These are phyloP conservation scores for Caenorhabditis tropicalis DNA, from an alignment of 1,140 invertebrate genomes.

Conservation along the genomic window DNA sequence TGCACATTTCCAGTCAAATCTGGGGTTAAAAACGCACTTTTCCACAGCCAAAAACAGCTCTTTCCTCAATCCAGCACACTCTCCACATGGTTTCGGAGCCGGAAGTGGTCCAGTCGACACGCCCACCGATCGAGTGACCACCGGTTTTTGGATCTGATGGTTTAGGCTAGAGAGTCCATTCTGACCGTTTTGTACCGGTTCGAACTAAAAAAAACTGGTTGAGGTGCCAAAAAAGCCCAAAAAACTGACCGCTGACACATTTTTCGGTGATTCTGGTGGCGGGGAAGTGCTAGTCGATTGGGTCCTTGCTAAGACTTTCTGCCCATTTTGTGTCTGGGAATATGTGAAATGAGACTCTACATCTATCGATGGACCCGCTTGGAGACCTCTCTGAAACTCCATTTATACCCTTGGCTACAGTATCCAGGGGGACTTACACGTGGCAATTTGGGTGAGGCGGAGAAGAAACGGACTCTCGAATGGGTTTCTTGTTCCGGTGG, in stretches of 20 bases:
- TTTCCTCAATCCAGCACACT: constrained; percentile 40
- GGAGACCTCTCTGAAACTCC: background rate
- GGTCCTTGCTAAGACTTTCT: constrained; percentile 38
- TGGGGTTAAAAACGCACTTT: background rate
- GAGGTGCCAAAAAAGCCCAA: background rate
- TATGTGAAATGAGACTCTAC: constrained; percentile 46
- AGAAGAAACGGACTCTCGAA: constrained; percentile 39
- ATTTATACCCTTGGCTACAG: no score
- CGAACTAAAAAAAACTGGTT: background rate
- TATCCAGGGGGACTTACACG: constrained; percentile 39
- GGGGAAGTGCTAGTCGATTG: constrained; percentile 45
- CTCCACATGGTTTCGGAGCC: constrained; percentile 43
- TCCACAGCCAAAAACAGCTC: constrained; percentile 41
- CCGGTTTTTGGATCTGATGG: background rate
- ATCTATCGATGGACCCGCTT: constrained; percentile 27
- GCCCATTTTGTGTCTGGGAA: constrained; percentile 47
- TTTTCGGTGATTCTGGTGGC: background rate
- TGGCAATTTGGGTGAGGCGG: constrained; percentile 46
- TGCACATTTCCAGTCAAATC: background rate
- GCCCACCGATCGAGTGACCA: background rate
- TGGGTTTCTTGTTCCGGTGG: constrained; percentile 17
- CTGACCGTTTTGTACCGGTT: background rate
- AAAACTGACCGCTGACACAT: background rate
- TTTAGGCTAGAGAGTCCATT: background rate
- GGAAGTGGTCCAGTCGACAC: constrained; percentile 46